A percentile compares a stretch with the other conserved stretches of the same genome.
These are phyloP conservation scores for Balearica regulorum DNA, from an alignment of 2,797 vertebrate species.

Conservation along the genomic window DNA sequence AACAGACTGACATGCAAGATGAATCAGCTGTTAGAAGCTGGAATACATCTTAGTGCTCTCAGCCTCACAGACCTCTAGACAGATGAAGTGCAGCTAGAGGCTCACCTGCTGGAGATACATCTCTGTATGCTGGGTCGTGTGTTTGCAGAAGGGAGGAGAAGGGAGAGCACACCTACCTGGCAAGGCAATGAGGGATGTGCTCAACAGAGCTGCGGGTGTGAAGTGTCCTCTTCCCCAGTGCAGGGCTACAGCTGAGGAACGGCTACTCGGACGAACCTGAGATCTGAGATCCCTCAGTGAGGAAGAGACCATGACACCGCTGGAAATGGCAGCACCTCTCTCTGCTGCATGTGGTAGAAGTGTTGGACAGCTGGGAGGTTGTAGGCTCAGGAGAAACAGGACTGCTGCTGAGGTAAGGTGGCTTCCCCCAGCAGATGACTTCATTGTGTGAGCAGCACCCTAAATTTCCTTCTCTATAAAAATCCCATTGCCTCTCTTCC, in stretches of 20 bases:
- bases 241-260: neutral
- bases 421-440: neutral
- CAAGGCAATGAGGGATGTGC: rapidly evolving
- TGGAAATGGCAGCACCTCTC: neutral
- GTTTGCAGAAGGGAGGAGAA: neutral
- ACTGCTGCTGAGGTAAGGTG: rapidly evolving
- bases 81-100: neutral
- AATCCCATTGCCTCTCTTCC: neutral
- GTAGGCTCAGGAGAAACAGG: neutral
- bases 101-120: neutral
- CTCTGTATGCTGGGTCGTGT: neutral
- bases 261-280: neutral
- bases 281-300: neutral
- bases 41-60: neutral
- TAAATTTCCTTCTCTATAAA: neutral
- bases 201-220: neutral
- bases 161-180: too few species aligned
- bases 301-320: neutral
- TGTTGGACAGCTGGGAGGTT: neutral
- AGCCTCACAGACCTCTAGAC: neutral
- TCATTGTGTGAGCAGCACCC: neutral
- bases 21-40: neutral
- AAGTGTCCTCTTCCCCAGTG: neutral
- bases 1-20: neutral
- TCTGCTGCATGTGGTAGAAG: neutral